A percentile compares a stretch with the other conserved stretches of the same genome.
These are phyloP conservation scores for Caenorhabditis sp. DNA, from an alignment of 2,888 invertebrate species.

Conservation along the genomic window DNA sequence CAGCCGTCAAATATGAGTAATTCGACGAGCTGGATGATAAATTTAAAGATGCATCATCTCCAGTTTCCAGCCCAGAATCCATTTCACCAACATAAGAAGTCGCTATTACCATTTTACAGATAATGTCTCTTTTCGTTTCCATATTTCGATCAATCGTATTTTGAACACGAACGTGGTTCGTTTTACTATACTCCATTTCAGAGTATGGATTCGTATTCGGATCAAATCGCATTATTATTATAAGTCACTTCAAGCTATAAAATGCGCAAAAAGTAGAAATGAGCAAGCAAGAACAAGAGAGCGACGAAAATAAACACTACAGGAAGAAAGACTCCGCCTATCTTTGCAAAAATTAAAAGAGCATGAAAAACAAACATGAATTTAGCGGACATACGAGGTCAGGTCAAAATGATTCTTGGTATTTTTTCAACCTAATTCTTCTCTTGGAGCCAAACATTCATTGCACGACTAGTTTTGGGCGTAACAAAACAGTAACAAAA, in stretches of 20 bases:
- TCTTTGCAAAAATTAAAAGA: conserved; percentile 10
- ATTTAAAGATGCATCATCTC: conserved; percentile 16
- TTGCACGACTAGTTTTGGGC: not conserved
- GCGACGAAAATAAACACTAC: conserved; percentile 14
- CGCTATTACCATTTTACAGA: not conserved
- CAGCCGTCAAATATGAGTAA: not conserved
- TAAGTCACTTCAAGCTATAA: not conserved
- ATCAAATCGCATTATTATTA: conserved; percentile 26
- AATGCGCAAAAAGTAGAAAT: conserved; percentile 1
- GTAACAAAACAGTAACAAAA: not conserved
- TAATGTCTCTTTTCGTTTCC: not conserved
- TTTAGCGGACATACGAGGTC: not conserved
- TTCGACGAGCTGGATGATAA: not conserved
- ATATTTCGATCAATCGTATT: not conserved
- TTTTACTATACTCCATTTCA: conserved; percentile 27
- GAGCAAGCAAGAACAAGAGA: not conserved
- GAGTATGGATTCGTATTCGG: conserved; percentile 31
- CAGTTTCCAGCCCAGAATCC: conserved; percentile 33
- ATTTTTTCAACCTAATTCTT: not conserved
- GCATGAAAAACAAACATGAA: conserved; percentile 2
- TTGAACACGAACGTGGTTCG: not conserved
- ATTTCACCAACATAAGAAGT: not conserved
- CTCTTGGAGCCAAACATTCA: not conserved
- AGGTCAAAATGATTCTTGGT: not conserved
- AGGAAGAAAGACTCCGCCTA: conserved; percentile 19